Conservation (phyloP, 2,797 vertebrate genomes). For the Chloroceryle inda region DNA sequence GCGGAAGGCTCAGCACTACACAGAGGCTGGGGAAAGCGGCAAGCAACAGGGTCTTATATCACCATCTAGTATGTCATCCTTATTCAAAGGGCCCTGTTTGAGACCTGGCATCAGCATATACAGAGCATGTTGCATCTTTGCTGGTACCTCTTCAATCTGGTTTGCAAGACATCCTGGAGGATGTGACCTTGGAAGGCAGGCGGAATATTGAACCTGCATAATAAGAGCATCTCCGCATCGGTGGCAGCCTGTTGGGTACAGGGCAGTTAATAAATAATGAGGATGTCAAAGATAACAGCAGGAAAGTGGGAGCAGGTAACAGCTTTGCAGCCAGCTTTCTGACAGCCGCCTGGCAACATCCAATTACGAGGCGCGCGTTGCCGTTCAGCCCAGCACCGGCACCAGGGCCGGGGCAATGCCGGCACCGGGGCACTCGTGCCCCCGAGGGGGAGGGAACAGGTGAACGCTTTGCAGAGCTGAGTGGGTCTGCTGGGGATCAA, state of each 20-base stretch:
- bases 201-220: slow-evolving; percentile 14
- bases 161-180: slow-evolving; percentile 53
- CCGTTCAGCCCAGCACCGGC: fast-evolving
- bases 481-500: fast-evolving
- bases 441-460: fast-evolving
- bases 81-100: slow-evolving; percentile 18
- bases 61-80: background rate
- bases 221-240: background rate
- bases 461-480: fast-evolving
- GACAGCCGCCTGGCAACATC: slow-evolving; percentile 47
- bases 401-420: background rate
- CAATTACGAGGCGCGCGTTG: fast-evolving
- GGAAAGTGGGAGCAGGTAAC: slow-evolving; percentile 38
- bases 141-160: slow-evolving; percentile 50
- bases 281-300: slow-evolving; percentile 63
- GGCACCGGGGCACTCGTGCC: fast-evolving
- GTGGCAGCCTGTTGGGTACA: slow-evolving; percentile 40
- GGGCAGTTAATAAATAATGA: slow-evolving; percentile 71
- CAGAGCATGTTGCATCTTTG: slow-evolving; percentile 37
- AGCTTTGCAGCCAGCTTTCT: slow-evolving; percentile 37
- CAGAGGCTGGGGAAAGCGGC: background rate
- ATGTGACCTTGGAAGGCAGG: slow-evolving; percentile 63
- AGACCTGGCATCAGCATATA: slow-evolving; percentile 9
- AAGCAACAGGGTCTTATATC: background rate
- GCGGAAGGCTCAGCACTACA: background rate